Base-by-base conservation (phyloP, 2,888 invertebrate species). In the Gari tellinella region DNA sequence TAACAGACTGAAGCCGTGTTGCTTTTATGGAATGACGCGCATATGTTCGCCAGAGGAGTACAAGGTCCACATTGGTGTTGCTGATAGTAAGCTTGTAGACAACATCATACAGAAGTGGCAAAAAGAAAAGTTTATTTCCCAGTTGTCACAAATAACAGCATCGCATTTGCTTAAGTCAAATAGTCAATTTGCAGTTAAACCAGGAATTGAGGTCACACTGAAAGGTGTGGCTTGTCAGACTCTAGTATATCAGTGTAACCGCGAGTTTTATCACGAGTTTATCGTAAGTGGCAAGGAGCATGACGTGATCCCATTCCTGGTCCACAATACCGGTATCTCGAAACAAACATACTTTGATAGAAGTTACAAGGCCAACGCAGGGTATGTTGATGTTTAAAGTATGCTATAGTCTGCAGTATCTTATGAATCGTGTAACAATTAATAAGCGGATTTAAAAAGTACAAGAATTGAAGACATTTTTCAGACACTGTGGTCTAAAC, bases 1-100 rank as follows among this genome's bases (percentile, higher is more conserved):
- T 17, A 51, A 38, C 40, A 38, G 61, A 25, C n/a, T 49, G 15
- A 61, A 61, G 51, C 49, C 51, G 15, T 61, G 51, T 61, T 21
- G 38, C n/a, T 61, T 61, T 23, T 37, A 25, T 2, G 61, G 25
- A 7, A 40, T 61, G 25, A 51, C 61, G 5, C 49, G 51, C 49
- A 48, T 23, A 2, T 23, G 40, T 2, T 40, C 38, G 14, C 41
- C 40, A 5, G 23, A 31, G 10, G 41, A 5, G n/a, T 61, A 51
- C 25, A 49, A 23, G 41, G 25, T 61, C 25, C 40, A 51, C 23
- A 51, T 61, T 12, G 23, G 49, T 15, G 40, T 61, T 21, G 8
- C 51, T 1, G 51, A 61, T 0, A 51, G 40, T 25, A 61, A 26
- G n/a, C 17, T 25, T 10, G n/a, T 40, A 23, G 41, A 61, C 4